These are phyloP conservation scores for Apocheima hispidaria DNA, from an alignment of 2,888 invertebrate genomes.

Conservation along the genomic window DNA sequence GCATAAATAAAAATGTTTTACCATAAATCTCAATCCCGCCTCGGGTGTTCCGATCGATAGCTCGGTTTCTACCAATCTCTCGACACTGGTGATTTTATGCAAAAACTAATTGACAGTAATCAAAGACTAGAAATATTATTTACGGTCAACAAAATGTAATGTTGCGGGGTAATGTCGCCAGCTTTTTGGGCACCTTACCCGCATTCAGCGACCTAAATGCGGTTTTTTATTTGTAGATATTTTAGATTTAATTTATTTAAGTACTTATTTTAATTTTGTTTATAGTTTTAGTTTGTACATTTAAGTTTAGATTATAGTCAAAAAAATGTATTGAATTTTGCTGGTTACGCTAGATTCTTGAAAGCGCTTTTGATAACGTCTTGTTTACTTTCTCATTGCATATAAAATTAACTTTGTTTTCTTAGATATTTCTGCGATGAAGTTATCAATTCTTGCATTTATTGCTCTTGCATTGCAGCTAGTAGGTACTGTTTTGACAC, in stretches of 20 bases:
- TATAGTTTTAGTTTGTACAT: too few relatives aligned
- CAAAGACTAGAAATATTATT: constrained; percentile 41
- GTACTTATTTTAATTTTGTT: too few relatives aligned
- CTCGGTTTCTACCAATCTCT: constrained; percentile 43
- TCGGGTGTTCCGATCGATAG: constrained; percentile 35
- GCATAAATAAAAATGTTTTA: not conserved
- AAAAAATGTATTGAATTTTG: constrained; percentile 36
- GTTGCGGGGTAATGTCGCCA: too few relatives aligned
- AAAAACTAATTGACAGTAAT: constrained; percentile 41
- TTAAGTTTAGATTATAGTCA: too few relatives aligned
- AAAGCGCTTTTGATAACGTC: constrained; percentile 39
- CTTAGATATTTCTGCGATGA: not conserved
- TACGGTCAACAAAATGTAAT: constrained; percentile 38
- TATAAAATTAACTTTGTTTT: not conserved
- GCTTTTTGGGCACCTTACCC: too few relatives aligned
- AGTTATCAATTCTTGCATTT: not conserved
- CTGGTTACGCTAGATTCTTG: constrained; percentile 27
- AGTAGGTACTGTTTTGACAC: not conserved
- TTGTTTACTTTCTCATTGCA: constrained; percentile 29
- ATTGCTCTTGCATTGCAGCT: too few relatives aligned
- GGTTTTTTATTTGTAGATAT: too few relatives aligned
- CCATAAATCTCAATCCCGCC: not conserved
- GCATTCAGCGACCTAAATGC: too few relatives aligned
- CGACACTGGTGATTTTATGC: constrained; percentile 42
- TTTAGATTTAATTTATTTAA: too few relatives aligned